Evolutionary conservation across 2,113 vertebrate genomes (phyloP), one percentile per base, ranked within the genome.

Genomic region (Rhabdornis inornatus): DNA sequence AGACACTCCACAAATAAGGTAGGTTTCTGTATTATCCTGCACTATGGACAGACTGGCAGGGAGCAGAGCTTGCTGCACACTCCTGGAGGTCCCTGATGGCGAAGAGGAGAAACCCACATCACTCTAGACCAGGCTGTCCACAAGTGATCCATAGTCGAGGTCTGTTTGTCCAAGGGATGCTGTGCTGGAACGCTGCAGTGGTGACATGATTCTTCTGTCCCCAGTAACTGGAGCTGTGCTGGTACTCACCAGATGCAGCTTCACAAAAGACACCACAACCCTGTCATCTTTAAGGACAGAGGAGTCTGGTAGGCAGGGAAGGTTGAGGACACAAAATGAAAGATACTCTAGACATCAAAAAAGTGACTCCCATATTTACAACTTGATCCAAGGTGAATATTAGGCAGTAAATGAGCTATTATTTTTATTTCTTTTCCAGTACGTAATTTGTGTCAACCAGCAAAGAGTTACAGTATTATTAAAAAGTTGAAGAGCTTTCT

Each of bases 391-490:
- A 33, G 4, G 22, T 55, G 72, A 63, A 18, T 60, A 66, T n/a
- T 14, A 64, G 78, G 65, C 28, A 42, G 45, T 68, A 53, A 83
- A 45, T 10, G 4, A 37, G 39, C 42, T 15, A 56, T 42, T 25
- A 49, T 18, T 85, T 96, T 93, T 71, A 89, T 53, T 87, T 91
- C 45, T 61, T 84, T 87, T 76, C 42, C 5, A 3, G n/a, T 49
- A 91, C 6, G 8, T 33, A 42, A 82, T 92, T 90, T 82, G n/a
- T 75, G 69, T 93, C 53, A 92, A 87, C 61, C 86, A 94, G 76
- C 52, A 89, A 95, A 93, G 95, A 87, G 95, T 97, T 97, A 97
- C 91, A 31, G 23, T 65, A 64, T 53, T 89, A 94, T 88, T 90
- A 84, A 94, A 92, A 93, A 53, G 76, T 0, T 82, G 69, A 92